Conservation (phyloP, 1,140 invertebrate species). For the Littorina saxatilis region DNA sequence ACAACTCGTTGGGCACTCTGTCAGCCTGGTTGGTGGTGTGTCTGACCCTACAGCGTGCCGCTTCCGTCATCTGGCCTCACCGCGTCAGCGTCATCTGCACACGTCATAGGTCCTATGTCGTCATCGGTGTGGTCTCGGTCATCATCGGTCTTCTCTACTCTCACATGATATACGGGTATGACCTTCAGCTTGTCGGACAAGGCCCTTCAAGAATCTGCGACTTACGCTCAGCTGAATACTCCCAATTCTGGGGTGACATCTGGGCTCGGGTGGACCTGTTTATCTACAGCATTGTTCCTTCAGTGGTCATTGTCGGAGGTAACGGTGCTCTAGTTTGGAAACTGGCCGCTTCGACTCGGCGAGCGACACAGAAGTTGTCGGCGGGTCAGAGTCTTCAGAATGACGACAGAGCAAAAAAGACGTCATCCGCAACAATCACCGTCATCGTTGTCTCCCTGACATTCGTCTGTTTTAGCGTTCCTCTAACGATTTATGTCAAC, state of each 20-base stretch:
- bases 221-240: background rate
- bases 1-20: background rate
- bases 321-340: background rate
- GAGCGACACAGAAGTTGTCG: background rate
- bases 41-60: background rate
- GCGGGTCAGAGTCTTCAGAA: background rate
- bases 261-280: background rate
- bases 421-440: too few relatives aligned
- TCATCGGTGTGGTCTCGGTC: background rate
- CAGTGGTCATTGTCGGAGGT: background rate
- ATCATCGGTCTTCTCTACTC: background rate
- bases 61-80: conserved; percentile 22
- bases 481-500: too few relatives aligned
- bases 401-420: too few relatives aligned
- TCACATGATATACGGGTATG: background rate
- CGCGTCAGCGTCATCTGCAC: background rate
- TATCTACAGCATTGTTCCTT: background rate
- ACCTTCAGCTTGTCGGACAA: background rate
- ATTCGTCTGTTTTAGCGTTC: too few relatives aligned
- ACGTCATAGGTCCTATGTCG: background rate
- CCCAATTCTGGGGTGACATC: background rate
- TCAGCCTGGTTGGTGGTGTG: conserved; percentile 7
- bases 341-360: background rate
- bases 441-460: too few relatives aligned
- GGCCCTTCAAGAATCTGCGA: background rate